Evolutionary conservation across 2,888 invertebrate species (phyloP).

Genomic region (Serrognathus titanus): DNA sequence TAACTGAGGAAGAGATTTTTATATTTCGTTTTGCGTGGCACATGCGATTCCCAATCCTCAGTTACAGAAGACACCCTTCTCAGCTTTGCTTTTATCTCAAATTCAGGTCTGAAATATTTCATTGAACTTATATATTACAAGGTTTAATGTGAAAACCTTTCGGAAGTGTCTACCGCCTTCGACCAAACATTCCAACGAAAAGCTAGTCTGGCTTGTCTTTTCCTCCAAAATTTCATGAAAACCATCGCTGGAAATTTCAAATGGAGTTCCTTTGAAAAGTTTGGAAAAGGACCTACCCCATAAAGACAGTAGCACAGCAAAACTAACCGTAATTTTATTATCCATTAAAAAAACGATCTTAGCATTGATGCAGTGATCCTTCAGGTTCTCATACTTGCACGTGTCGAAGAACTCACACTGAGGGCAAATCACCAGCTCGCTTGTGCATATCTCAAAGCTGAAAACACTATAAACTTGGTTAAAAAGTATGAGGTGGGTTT

Average conservation of each 20-base stretch:
- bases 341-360: slow-evolving; percentile 75
- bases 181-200: not conserved
- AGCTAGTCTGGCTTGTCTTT: not conserved
- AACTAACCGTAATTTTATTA: slow-evolving; percentile 73
- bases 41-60: not conserved
- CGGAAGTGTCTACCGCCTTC: not conserved
- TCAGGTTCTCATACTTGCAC: slow-evolving; percentile 72
- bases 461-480: slow-evolving; percentile 8
- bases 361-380: slow-evolving; percentile 68
- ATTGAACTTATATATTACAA: too few relatives aligned
- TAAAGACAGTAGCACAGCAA: slow-evolving; percentile 77
- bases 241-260: slow-evolving; percentile 22
- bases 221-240: slow-evolving; percentile 37
- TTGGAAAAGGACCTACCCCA: slow-evolving; percentile 54
- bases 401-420: slow-evolving; percentile 62
- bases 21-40: not conserved
- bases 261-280: not conserved
- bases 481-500: not conserved
- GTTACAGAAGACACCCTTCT: not conserved
- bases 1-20: not conserved
- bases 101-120: not conserved
- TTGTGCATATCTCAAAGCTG: slow-evolving; percentile 56
- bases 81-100: not conserved
- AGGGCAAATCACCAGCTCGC: slow-evolving; percentile 73
- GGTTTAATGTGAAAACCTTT: not conserved